Evolutionary conservation across 1,140 invertebrate genomes (phyloP), one percentile per base, ranked within the genome.

Genomic region (Wasmannia auropunctata): DNA sequence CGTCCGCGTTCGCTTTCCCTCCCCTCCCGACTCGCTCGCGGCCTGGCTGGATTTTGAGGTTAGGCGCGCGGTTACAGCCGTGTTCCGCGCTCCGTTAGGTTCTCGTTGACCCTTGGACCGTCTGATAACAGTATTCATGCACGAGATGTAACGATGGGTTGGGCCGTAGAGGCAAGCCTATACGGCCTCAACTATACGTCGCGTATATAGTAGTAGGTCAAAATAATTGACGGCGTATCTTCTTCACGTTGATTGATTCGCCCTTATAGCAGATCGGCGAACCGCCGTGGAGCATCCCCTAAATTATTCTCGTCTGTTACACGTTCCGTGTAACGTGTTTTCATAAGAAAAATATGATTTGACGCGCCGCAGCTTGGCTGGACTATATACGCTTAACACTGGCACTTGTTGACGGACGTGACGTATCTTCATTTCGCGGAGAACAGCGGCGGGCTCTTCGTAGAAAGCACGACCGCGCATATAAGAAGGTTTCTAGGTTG

Each of bases 401-500:
- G 14, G n/a, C 34, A 3, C 14, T 43, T 58, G 25, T 31, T 72
- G 65, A 22, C 31, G 43, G 28, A 51, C 25, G 16, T 56, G 37
- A 81, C 65, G n/a, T 22, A 22, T 83, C 25, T 74, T 46, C 19
- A 43, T 72, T 51, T 34, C 8, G 49, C 60, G 16, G 40, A 3
- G n/a, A 81, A n/a, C 6, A 14, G 31, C 5, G 28, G 16, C n/a
- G 25, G 40, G 43, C 43, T 74, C n/a, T 22, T 74, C n/a, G 14
- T 43, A 31, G 51, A 72, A 40, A 58, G 74, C 16, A 16, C 49
- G 51, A 58, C n/a, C 54, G 51, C 19, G n/a, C 43, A 11, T 43
- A 40, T 25, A 83, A 83, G 25, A 43, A 74, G 79, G 67, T 83
- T 83, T 83, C 79, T 83, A 83, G 79, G 79, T 70, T 56, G 51